Conservation (phyloP, 1,140 invertebrate species). For the Cotesia vestalis region DNA sequence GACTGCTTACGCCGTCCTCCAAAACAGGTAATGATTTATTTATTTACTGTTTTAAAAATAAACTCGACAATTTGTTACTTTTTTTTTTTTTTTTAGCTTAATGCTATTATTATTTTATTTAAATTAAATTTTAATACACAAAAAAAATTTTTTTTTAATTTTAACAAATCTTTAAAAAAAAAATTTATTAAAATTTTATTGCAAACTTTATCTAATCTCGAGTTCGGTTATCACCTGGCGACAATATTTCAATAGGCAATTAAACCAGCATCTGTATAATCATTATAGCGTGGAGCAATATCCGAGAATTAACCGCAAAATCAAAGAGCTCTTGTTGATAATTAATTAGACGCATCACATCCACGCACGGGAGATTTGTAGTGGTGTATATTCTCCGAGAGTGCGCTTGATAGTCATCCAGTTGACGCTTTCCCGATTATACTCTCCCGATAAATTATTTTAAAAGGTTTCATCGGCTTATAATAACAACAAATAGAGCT, state of each 20-base stretch:
- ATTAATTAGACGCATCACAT: too few species aligned
- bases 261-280: too few species aligned
- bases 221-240: too few species aligned
- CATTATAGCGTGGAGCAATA: too few species aligned
- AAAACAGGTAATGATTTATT: slow-evolving; percentile 53
- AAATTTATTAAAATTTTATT: too few species aligned
- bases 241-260: neutral
- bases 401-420: slow-evolving; percentile 2
- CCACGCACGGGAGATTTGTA: neutral
- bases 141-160: too few species aligned
- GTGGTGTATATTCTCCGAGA: neutral
- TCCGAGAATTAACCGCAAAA: too few species aligned
- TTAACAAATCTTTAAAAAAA: too few species aligned
- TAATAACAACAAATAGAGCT: neutral
- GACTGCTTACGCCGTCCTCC: slow-evolving; percentile 54
- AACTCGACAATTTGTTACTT: neutral
- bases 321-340: too few species aligned
- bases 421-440: slow-evolving; percentile 3
- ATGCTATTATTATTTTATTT: too few species aligned
- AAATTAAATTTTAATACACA: too few species aligned
- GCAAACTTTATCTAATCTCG: too few species aligned
- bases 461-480: neutral
- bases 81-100: neutral
- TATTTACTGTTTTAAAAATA: neutral
- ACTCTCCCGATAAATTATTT: neutral